Percentiles rank a stretch among this genome's conserved stretches.
phyloP scores from a whole-genome alignment of 1,140 invertebrate species.

The Tribolium madens region DNA sequence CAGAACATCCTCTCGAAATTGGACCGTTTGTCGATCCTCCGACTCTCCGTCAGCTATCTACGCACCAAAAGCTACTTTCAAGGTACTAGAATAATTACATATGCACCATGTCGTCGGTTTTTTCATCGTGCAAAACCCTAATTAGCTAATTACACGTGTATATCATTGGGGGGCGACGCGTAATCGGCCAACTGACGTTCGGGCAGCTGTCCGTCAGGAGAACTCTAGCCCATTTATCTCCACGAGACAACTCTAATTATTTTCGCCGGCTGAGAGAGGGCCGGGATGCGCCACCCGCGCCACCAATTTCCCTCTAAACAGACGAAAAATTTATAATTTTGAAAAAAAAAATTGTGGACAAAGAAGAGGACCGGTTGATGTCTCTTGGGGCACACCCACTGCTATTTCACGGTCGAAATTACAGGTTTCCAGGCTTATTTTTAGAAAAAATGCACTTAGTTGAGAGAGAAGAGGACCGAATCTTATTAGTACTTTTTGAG shows the following conservation, averaged over 20 bases:
- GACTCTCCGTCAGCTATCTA: constrained; percentile 97
- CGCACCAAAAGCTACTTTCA: constrained; percentile 99
- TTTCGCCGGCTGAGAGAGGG: constrained; percentile 13
- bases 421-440: too few relatives aligned
- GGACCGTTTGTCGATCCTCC: constrained; percentile 96
- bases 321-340: too few relatives aligned
- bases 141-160: constrained; percentile 43
- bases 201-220: constrained; percentile 39
- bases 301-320: too few relatives aligned
- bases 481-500: too few relatives aligned
- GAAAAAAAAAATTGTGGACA: too few relatives aligned
- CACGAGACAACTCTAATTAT: constrained; percentile 39
- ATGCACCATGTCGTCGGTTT: background rate
- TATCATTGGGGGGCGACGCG: constrained; percentile 23
- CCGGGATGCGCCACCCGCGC: too few relatives aligned
- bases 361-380: too few relatives aligned
- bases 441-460: too few relatives aligned
- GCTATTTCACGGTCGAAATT: too few relatives aligned
- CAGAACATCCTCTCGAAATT: constrained; percentile 98
- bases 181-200: constrained; percentile 39
- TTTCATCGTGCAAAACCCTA: constrained; percentile 9
- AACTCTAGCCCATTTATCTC: constrained; percentile 37
- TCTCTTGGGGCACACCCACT: background rate
- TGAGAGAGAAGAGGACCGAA: too few relatives aligned
- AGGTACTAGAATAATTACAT: constrained; percentile 73